Evolutionary conservation across 2,113 vertebrate genomes (phyloP).

Genomic region (Lycaon pictus): DNA sequence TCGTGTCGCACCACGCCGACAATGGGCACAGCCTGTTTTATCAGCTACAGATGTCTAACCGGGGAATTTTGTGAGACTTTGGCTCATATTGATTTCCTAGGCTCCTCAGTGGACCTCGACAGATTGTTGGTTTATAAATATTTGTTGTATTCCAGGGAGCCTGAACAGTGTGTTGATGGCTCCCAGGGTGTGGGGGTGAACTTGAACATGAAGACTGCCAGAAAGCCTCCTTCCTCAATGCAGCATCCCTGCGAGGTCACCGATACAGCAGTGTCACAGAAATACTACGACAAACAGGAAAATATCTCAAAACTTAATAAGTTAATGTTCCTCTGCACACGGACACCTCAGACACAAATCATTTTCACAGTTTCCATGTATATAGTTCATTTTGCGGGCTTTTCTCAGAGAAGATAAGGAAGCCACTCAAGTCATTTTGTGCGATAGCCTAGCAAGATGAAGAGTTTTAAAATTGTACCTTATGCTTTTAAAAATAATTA

Average conservation of each 20-base stretch:
- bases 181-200: neutral
- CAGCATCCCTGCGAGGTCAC: neutral
- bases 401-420: conserved; percentile 15
- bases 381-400: neutral
- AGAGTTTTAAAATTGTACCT: neutral
- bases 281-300: neutral
- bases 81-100: conserved; percentile 15
- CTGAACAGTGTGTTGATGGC: conserved; percentile 19
- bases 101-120: neutral
- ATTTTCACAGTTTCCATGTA: neutral
- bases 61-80: conserved; percentile 14
- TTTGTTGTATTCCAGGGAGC: neutral
- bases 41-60: neutral
- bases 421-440: neutral
- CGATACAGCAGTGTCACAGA: neutral
- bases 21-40: neutral
- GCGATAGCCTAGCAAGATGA: conserved; percentile 22
- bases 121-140: conserved; percentile 46
- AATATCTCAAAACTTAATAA: neutral
- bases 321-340: neutral
- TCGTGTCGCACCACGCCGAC: neutral
- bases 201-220: neutral
- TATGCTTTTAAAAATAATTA: neutral
- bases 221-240: neutral
- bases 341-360: neutral